These are phyloP conservation scores for Drosophila sucinea DNA, from an alignment of 1,140 invertebrate species.

Conservation along the genomic window DNA sequence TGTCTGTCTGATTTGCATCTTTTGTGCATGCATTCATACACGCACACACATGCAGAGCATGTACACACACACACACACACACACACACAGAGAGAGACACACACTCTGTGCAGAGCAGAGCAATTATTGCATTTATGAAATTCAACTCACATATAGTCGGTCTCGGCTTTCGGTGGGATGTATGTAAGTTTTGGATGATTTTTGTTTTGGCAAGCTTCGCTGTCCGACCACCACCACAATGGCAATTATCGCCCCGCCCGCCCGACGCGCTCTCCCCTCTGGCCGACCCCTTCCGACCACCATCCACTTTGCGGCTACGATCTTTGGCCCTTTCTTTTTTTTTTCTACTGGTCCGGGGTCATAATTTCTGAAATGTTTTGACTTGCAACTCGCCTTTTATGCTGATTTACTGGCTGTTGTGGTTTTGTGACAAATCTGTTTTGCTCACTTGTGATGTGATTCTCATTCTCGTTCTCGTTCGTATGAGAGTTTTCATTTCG, in stretches of 20 bases:
- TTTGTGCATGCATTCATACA: constrained; percentile 61
- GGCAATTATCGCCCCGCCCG: constrained; percentile 69
- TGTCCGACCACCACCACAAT: constrained; percentile 34
- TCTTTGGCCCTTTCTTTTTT: constrained; percentile 48
- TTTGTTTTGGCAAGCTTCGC: constrained; percentile 45
- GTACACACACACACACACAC: too few species aligned
- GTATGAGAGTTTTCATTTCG: not conserved
- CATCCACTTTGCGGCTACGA: constrained; percentile 58
- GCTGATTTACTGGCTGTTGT: constrained; percentile 80
- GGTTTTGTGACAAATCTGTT: constrained; percentile 80
- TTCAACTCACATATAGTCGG: constrained; percentile 48
- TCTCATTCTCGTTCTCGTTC: constrained; percentile 39
- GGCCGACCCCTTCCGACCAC: constrained; percentile 8
- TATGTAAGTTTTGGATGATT: constrained; percentile 38
- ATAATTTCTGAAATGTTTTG: constrained; percentile 81
- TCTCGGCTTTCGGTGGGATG: constrained; percentile 14
- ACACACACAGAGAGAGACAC: too few species aligned
- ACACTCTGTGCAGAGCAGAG: constrained; percentile 24
- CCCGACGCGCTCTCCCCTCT: not conserved
- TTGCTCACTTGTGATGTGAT: constrained; percentile 79
- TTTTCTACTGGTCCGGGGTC: constrained; percentile 57
- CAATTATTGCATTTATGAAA: constrained; percentile 79
- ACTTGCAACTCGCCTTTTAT: constrained; percentile 78
- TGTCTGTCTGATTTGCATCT: constrained; percentile 76
- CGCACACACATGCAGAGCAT: constrained; percentile 6